Evolutionary conservation across 2,797 vertebrate genomes (phyloP).

Genomic region (Coregonus suidteri): DNA sequence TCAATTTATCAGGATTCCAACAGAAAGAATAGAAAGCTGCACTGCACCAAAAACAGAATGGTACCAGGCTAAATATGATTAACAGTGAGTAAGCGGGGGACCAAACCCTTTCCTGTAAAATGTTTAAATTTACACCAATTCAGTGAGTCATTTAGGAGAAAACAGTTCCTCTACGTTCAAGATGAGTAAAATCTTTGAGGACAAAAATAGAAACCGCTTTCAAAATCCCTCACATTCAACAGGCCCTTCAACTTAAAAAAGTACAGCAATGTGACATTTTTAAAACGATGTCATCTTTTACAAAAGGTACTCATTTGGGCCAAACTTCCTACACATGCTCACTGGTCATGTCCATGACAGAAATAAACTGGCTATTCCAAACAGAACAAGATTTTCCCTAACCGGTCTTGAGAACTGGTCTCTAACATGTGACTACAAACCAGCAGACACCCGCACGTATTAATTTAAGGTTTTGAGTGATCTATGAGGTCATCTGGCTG

Average conservation of each 20-base stretch:
- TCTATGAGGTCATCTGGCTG: conserved; percentile 38
- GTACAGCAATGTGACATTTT: conserved; percentile 55
- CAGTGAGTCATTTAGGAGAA: conserved; percentile 18
- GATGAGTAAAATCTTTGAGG: conserved; percentile 36
- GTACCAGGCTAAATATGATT: conserved; percentile 26
- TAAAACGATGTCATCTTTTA: no score
- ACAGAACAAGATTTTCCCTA: conserved; percentile 36
- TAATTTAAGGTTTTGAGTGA: conserved; percentile 48
- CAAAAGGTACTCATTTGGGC: conserved; percentile 38
- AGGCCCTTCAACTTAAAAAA: conserved; percentile 51
- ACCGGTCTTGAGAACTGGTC: not conserved
- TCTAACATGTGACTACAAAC: conserved; percentile 50
- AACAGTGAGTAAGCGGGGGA: conserved; percentile 31
- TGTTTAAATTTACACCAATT: conserved; percentile 51
- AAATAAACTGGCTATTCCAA: conserved; percentile 39
- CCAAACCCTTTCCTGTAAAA: conserved; percentile 44
- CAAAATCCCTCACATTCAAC: conserved; percentile 29
- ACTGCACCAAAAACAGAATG: conserved; percentile 27
- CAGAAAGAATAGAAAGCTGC: conserved; percentile 1
- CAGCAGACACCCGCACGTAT: conserved; percentile 30
- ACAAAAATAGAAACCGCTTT: conserved; percentile 18
- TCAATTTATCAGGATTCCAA: conserved; percentile 35
- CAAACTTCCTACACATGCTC: conserved; percentile 29
- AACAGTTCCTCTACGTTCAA: conserved; percentile 36
- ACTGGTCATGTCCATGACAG: conserved; percentile 22